A percentile compares a stretch with the other conserved stretches of the same genome.
phyloP scores from a whole-genome alignment of 2,797 vertebrate genomes.

The Lithobates sylvaticus region DNA sequence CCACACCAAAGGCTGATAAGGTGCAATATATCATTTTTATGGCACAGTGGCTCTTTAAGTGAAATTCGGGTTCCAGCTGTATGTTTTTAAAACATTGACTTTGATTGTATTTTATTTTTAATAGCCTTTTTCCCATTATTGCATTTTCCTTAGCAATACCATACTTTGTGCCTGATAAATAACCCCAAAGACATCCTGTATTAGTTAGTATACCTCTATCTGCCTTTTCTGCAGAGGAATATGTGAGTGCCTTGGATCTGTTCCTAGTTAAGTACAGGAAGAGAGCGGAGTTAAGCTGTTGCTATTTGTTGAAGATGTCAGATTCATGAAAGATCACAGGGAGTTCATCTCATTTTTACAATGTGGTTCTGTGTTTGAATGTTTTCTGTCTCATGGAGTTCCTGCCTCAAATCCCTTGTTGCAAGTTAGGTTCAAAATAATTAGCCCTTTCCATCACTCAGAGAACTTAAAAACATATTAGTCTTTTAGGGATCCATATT shows the following conservation, averaged over 20 bases:
- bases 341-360: conserved; percentile 71
- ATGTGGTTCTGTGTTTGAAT: conserved; percentile 73
- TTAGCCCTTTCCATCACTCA: conserved; percentile 74
- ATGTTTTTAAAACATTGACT: background rate
- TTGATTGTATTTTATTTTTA: background rate
- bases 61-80: background rate
- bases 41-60: background rate
- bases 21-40: no score
- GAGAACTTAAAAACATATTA: conserved; percentile 74
- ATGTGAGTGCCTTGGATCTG: conserved; percentile 70
- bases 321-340: conserved; percentile 77
- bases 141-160: conserved; percentile 41
- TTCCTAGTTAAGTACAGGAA: conserved; percentile 81
- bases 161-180: conserved; percentile 63
- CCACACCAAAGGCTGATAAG: no score
- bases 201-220: conserved; percentile 66
- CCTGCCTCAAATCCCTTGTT: conserved; percentile 74
- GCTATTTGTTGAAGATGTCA: conserved; percentile 76
- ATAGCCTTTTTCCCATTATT: conserved; percentile 35
- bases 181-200: conserved; percentile 59
- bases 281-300: conserved; percentile 71
- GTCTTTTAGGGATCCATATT: conserved; percentile 65
- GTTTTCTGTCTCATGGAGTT: conserved; percentile 79
- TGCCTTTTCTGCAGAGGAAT: conserved; percentile 63
- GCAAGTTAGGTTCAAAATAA: conserved; percentile 75